These are phyloP conservation scores for Synergus laeviventris DNA, from an alignment of 2,888 invertebrate genomes.

Conservation along the genomic window DNA sequence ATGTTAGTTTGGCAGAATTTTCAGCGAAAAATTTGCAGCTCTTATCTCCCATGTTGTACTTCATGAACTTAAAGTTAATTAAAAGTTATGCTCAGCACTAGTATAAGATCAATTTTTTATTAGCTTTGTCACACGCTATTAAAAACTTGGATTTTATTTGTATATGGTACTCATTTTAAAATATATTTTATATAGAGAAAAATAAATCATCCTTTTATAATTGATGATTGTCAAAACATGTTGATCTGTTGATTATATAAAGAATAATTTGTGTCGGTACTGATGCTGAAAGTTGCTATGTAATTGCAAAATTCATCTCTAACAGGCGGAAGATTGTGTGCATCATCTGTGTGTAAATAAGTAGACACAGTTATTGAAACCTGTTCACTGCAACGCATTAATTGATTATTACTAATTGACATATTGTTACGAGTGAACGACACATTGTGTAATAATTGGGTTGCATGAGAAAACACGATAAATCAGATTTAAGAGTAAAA, in stretches of 20 bases:
- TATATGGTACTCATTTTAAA: neutral
- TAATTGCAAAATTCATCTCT: neutral
- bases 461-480: neutral
- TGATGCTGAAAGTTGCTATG: neutral
- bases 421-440: constrained; percentile 9
- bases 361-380: neutral
- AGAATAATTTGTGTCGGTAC: too few species aligned
- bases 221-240: neutral
- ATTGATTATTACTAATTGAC: constrained; percentile 5
- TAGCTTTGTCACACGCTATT: too few species aligned
- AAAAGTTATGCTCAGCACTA: neutral
- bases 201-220: too few species aligned
- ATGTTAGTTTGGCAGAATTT: constrained; percentile 14
- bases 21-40: constrained; percentile 1
- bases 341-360: neutral
- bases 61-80: neutral
- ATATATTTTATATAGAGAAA: too few species aligned
- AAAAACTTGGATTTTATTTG: too few species aligned
- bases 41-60: neutral
- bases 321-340: neutral
- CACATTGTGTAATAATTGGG: constrained; percentile 2
- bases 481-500: neutral
- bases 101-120: neutral
- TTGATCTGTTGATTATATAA: neutral
- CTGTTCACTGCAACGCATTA: neutral